Evolutionary conservation across 2,113 vertebrate species (phyloP).

Genomic region (Pterophyllum scalare): DNA sequence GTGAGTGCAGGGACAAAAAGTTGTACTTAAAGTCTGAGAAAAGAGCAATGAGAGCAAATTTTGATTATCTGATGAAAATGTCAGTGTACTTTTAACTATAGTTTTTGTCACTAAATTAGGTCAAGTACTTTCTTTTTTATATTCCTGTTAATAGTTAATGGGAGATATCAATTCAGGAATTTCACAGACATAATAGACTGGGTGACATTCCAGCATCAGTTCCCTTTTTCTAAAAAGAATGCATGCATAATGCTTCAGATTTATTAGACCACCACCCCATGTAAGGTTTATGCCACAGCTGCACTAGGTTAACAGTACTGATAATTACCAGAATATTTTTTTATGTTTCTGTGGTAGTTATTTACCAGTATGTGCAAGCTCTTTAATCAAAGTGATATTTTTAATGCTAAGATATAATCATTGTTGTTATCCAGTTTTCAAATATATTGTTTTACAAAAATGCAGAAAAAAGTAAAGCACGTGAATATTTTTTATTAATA

Average conservation of each 20-base stretch:
- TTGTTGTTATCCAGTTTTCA: not conserved
- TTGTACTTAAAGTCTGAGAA: not conserved
- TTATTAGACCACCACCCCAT: no score
- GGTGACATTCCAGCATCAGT: not conserved
- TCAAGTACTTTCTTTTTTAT: rapidly evolving
- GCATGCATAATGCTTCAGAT: not conserved
- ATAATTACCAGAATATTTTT: not conserved
- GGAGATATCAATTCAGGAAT: not conserved
- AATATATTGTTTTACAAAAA: rapidly evolving
- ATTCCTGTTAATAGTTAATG: rapidly evolving
- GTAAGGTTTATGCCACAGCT: no score
- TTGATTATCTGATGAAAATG: not conserved
- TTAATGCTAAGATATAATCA: no score
- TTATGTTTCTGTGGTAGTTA: no score
- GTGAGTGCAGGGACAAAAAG: no score
- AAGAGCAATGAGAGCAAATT: rapidly evolving
- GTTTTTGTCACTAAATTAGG: not conserved
- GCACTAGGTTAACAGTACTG: no score
- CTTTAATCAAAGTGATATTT: not conserved
- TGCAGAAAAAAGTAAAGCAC: not conserved
- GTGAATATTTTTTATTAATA: no score
- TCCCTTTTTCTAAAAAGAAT: not conserved
- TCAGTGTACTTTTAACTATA: not conserved
- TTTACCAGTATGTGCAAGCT: not conserved
- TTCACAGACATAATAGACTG: rapidly evolving